Evolutionary conservation across 2,113 vertebrate genomes (phyloP).

Genomic region (Dromas ardeola): DNA sequence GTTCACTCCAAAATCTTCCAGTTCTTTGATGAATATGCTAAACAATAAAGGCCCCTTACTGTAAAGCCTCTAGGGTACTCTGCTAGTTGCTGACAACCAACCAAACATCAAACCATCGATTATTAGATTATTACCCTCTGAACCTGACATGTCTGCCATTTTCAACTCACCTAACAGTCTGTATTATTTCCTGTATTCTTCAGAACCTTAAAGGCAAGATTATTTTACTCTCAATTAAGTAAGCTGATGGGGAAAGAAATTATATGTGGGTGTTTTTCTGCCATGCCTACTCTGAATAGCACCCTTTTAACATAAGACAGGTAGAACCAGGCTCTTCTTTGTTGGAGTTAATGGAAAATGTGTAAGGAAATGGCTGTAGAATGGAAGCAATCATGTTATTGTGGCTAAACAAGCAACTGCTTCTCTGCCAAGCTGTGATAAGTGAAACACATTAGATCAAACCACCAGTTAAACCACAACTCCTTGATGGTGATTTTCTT

Average conservation of each 20-base stretch:
- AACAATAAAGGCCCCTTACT: neutral
- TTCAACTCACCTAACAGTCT: neutral
- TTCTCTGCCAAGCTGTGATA: slow-evolving; percentile 10
- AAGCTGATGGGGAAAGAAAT: neutral
- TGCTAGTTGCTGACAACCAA: neutral
- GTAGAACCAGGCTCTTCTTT: neutral
- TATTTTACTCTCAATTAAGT: neutral
- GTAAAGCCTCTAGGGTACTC: neutral
- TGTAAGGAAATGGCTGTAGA: neutral
- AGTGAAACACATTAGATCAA: slow-evolving; percentile 37
- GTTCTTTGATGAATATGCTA: neutral
- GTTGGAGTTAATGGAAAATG: slow-evolving; percentile 28
- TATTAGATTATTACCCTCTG: neutral
- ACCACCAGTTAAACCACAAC: slow-evolving; percentile 40
- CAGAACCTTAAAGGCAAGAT: neutral
- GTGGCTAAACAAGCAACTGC: neutral
- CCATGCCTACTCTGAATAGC: neutral
- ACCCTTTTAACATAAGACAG: neutral
- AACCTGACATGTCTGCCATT: neutral
- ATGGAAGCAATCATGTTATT: slow-evolving; percentile 10
- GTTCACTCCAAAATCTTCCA: neutral
- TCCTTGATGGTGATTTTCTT: slow-evolving; percentile 26
- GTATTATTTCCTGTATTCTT: neutral
- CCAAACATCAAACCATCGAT: neutral
- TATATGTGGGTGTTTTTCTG: neutral